phyloP scores from a whole-genome alignment of 2,113 vertebrate genomes.

The Siphamia tubifer region DNA sequence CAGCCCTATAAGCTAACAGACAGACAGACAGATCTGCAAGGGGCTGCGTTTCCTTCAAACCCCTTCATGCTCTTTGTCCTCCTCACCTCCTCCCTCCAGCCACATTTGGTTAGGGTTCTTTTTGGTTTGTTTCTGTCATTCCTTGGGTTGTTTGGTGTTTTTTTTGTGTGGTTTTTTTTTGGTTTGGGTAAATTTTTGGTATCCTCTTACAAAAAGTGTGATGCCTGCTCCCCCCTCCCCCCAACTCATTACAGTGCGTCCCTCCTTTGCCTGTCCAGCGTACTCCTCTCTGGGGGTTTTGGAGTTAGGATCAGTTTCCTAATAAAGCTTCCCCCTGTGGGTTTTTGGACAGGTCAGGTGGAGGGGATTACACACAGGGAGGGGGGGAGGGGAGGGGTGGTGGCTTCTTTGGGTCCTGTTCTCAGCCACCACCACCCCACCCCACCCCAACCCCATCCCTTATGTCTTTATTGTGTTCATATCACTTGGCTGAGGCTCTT shows the following conservation, averaged over 20 bases:
- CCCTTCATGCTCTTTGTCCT: constrained; percentile 43
- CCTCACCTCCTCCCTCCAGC: constrained; percentile 77
- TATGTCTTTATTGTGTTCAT: constrained; percentile 61
- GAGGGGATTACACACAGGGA: constrained; percentile 57
- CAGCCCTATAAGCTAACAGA: constrained; percentile 55
- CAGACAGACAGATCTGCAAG: constrained; percentile 31
- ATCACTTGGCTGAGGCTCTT: constrained; percentile 56
- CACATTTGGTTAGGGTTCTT: constrained; percentile 83
- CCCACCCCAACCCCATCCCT: not conserved
- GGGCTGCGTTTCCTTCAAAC: constrained; percentile 10
- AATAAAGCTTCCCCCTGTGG: constrained; percentile 71
- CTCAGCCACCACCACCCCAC: not conserved
- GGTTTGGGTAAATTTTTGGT: constrained; percentile 76
- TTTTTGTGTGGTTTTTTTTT: constrained; percentile 47
- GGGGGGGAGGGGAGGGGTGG: too few species aligned
- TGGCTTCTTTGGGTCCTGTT: constrained; percentile 24
- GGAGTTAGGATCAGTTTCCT: constrained; percentile 54
- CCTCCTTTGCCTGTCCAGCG: constrained; percentile 40
- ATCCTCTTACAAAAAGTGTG: constrained; percentile 70
- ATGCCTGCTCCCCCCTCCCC: constrained; percentile 41
- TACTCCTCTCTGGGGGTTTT: constrained; percentile 41
- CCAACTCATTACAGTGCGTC: constrained; percentile 43
- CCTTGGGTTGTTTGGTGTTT: constrained; percentile 65
- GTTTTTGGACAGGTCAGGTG: constrained; percentile 35
- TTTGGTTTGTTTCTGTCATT: constrained; percentile 85